Conservation (phyloP, 2,888 invertebrate species). For the Marronus borbonicus region DNA sequence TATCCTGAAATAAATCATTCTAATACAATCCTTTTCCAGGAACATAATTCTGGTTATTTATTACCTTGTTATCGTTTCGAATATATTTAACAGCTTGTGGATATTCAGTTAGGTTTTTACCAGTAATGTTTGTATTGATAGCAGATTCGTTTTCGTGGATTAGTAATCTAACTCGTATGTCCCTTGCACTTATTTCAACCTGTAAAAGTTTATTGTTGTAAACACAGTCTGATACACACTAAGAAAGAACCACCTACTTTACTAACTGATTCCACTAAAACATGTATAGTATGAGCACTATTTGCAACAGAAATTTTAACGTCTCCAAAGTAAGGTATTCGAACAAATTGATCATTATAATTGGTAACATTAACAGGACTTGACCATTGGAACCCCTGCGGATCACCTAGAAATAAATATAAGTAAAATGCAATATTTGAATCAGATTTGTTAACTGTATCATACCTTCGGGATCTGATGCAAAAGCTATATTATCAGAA, state of each 20-base stretch:
- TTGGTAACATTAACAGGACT: slow-evolving; percentile 70
- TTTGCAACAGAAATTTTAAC: slow-evolving; percentile 73
- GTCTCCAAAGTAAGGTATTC: slow-evolving; percentile 75
- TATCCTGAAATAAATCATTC: slow-evolving; percentile 47
- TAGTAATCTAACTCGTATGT: slow-evolving; percentile 81
- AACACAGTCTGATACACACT: no score
- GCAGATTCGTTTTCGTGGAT: slow-evolving; percentile 62
- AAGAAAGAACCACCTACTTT: slow-evolving; percentile 68
- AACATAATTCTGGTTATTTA: not conserved
- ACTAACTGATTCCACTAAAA: slow-evolving; percentile 75
- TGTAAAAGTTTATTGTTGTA: slow-evolving; percentile 62
- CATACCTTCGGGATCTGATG: slow-evolving; percentile 65
- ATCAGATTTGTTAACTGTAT: no score
- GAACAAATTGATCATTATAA: slow-evolving; percentile 74
- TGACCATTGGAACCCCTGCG: slow-evolving; percentile 70
- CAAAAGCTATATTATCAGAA: slow-evolving; percentile 66
- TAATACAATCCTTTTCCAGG: not conserved
- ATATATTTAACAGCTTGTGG: slow-evolving; percentile 29
- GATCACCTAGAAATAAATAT: slow-evolving; percentile 58
- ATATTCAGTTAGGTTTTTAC: slow-evolving; percentile 10
- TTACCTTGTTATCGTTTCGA: slow-evolving; percentile 30
- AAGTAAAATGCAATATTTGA: slow-evolving; percentile 34
- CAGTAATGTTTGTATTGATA: not conserved
- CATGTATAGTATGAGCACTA: slow-evolving; percentile 72
- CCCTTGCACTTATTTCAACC: slow-evolving; percentile 86